Evolutionary conservation across 1,140 invertebrate genomes (phyloP).

Genomic region (Zaprionus gabonicus): DNA sequence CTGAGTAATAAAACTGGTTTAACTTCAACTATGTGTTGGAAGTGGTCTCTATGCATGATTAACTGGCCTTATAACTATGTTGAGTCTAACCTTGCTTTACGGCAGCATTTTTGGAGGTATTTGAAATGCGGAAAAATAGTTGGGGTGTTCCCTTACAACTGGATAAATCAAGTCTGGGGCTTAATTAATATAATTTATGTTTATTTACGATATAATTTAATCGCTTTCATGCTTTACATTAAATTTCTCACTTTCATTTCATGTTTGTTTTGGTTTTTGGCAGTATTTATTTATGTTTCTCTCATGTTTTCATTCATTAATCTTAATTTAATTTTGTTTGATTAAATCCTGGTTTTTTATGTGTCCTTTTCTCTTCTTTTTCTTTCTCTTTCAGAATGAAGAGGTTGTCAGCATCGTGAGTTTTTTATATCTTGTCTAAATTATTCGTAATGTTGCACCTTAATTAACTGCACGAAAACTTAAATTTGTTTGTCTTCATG

Average conservation of each 20-base stretch:
- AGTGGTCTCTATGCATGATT: constrained; percentile 38
- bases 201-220: not conserved
- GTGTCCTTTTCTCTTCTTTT: constrained; percentile 70
- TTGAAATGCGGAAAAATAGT: constrained; percentile 28
- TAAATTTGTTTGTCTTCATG: constrained; percentile 37
- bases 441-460: constrained; percentile 39
- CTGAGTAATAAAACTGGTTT: constrained; percentile 60
- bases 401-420: constrained; percentile 84
- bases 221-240: constrained; percentile 1
- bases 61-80: constrained; percentile 56
- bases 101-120: constrained; percentile 17
- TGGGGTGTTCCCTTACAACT: not conserved
- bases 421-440: constrained; percentile 57
- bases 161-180: not conserved
- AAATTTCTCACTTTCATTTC: constrained; percentile 6
- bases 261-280: constrained; percentile 6
- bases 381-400: constrained; percentile 83
- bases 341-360: constrained; percentile 64
- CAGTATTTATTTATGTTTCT: constrained; percentile 12
- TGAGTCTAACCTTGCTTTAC: constrained; percentile 41
- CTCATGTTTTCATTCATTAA: constrained; percentile 37
- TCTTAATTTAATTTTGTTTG: constrained; percentile 40
- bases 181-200: constrained; percentile 1
- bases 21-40: constrained; percentile 25
- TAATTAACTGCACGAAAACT: constrained; percentile 50